Evolutionary conservation across 2,888 invertebrate species (phyloP).

Genomic region (Epinotia brunnichana): DNA sequence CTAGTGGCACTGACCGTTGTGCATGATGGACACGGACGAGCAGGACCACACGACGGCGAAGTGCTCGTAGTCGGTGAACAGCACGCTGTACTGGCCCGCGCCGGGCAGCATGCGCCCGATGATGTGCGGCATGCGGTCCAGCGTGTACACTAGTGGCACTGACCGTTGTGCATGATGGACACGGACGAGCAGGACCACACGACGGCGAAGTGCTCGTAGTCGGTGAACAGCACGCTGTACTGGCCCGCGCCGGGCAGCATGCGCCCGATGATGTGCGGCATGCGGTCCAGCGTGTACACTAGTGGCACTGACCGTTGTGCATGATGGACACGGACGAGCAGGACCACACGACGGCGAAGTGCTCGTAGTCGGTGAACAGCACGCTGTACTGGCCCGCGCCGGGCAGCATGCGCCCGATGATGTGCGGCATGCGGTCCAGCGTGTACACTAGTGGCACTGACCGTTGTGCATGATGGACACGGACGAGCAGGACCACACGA

Average conservation of each 20-base stretch:
- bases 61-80: slow-evolving; percentile 88
- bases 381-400: background rate
- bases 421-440: too few species aligned
- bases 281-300: too few species aligned
- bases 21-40: slow-evolving; percentile 85
- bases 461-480: background rate
- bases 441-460: too few species aligned
- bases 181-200: slow-evolving; percentile 84
- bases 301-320: too few species aligned
- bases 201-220: slow-evolving; percentile 85
- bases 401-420: slow-evolving; percentile 1
- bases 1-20: slow-evolving; percentile 78
- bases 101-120: slow-evolving; percentile 88
- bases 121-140: slow-evolving; percentile 86
- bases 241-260: background rate
- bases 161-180: background rate
- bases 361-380: slow-evolving; percentile 84
- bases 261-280: background rate
- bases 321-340: slow-evolving; percentile 66
- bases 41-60: slow-evolving; percentile 90
- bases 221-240: slow-evolving; percentile 74
- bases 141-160: too few species aligned
- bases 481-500: slow-evolving; percentile 85
- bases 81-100: slow-evolving; percentile 87
- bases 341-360: slow-evolving; percentile 85